A percentile compares a stretch with the other conserved stretches of the same genome.
Conservation (phyloP, 2,888 invertebrate genomes). For the Andrena dorsata region DNA sequence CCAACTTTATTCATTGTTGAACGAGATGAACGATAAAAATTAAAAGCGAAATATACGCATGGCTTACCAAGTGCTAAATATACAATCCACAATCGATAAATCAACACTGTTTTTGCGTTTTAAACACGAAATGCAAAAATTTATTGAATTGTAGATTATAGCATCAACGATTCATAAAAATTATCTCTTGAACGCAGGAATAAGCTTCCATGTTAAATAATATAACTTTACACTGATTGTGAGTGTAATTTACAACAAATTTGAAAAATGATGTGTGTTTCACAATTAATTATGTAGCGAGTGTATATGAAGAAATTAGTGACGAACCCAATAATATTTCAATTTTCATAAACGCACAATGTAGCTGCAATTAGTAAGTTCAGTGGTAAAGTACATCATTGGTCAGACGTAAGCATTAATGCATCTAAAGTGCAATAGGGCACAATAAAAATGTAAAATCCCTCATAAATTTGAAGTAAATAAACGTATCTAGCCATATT, state of each 20-base stretch:
- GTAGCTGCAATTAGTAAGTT: not conserved
- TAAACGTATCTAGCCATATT: not conserved
- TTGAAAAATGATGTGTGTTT: no score
- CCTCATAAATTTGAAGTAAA: no score
- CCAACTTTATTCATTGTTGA: not conserved
- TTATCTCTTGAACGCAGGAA: not conserved
- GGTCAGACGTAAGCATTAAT: not conserved
- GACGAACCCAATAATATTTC: not conserved
- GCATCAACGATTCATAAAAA: not conserved
- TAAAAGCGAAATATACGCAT: not conserved
- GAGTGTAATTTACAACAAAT: no score
- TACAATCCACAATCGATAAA: not conserved
- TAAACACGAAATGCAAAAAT: not conserved
- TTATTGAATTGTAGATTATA: not conserved
- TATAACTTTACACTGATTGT: not conserved
- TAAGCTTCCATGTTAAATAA: not conserved
- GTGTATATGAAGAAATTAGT: not conserved
- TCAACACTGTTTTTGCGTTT: not conserved
- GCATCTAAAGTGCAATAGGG: not conserved
- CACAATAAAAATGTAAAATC: no score
- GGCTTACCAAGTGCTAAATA: not conserved
- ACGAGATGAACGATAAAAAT: not conserved
- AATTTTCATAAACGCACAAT: not conserved
- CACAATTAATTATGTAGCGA: not conserved
- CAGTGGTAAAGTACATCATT: slow-evolving; percentile 15